A percentile compares a stretch with the other conserved stretches of the same genome.
These are phyloP conservation scores for Euura saliciscinereae DNA, from an alignment of 1,140 invertebrate species.

Conservation along the genomic window DNA sequence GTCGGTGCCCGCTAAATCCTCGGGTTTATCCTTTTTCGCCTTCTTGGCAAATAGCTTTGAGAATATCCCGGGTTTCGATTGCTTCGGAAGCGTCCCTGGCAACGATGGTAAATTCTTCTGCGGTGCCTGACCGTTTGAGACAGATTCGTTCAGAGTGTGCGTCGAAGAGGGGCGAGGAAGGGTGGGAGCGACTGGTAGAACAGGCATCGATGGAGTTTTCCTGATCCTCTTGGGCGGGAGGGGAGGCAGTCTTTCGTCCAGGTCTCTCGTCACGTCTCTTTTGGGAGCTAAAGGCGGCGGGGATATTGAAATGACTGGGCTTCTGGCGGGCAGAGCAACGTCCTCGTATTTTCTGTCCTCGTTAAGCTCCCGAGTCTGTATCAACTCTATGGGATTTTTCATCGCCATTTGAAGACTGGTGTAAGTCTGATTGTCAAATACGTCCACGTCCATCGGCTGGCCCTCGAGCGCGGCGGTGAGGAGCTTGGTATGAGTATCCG, in stretches of 20 bases:
- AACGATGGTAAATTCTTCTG: slow-evolving; percentile 52
- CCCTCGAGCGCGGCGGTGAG: slow-evolving; percentile 30
- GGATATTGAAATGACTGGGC: slow-evolving; percentile 25
- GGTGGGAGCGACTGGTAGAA: slow-evolving; percentile 15
- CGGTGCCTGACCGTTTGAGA: slow-evolving; percentile 37
- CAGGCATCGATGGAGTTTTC: slow-evolving; percentile 63
- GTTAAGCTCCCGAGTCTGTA: slow-evolving; percentile 51
- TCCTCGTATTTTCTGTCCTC: slow-evolving; percentile 65
- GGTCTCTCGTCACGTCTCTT: slow-evolving; percentile 57
- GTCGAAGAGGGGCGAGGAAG: slow-evolving; percentile 53
- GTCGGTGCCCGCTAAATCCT: slow-evolving; percentile 25
- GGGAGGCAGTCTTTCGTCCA: slow-evolving; percentile 72
- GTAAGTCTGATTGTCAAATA: slow-evolving; percentile 78
- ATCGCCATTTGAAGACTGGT: slow-evolving; percentile 85
- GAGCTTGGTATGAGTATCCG: slow-evolving; percentile 65
- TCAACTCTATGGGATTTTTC: slow-evolving; percentile 77
- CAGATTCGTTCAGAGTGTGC: slow-evolving; percentile 40
- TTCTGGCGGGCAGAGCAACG: slow-evolving; percentile 35
- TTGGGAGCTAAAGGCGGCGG: slow-evolving; percentile 40
- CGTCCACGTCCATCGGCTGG: slow-evolving; percentile 62
- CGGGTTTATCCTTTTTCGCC: slow-evolving; percentile 54
- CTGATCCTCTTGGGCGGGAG: slow-evolving; percentile 79
- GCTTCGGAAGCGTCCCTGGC: slow-evolving; percentile 59
- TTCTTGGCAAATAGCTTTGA: slow-evolving; percentile 67
- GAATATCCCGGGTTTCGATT: slow-evolving; percentile 69